Conservation (phyloP, 2,113 vertebrate genomes). For the Hyla sarda region DNA sequence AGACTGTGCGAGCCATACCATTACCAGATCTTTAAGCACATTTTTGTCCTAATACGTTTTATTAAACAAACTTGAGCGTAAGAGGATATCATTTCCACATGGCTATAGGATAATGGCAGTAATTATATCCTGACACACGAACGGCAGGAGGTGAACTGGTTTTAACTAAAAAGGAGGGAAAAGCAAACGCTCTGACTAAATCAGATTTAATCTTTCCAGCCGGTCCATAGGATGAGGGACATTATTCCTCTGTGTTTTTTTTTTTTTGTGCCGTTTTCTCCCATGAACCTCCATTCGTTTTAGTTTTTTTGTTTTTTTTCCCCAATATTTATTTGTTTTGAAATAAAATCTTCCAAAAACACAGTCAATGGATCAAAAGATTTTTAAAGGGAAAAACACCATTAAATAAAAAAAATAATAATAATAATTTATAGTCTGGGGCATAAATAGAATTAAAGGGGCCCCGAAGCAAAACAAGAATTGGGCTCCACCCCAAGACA, state of each 20-base stretch:
- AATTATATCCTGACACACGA: slow-evolving; percentile 60
- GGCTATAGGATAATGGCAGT: slow-evolving; percentile 61
- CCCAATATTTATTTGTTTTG: no score
- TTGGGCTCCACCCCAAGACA: no score
- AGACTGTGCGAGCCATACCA: background rate
- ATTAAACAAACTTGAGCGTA: slow-evolving; percentile 61
- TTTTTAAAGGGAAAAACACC: no score
- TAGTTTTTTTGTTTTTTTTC: no score
- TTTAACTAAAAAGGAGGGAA: slow-evolving; percentile 59
- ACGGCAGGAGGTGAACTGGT: slow-evolving; percentile 62
- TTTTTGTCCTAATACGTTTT: slow-evolving; percentile 52
- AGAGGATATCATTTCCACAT: slow-evolving; percentile 65
- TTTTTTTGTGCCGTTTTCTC: no score
- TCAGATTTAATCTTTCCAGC: slow-evolving; percentile 63
- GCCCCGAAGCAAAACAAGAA: no score
- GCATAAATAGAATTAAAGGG: no score
- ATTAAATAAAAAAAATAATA: no score
- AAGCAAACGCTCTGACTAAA: slow-evolving; percentile 55
- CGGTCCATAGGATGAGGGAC: background rate
- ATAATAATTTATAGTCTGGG: no score
- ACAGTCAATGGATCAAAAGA: no score
- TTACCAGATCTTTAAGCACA: slow-evolving; percentile 37
- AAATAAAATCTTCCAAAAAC: no score
- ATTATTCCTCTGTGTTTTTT: background rate
- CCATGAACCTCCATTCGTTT: no score